Evolutionary conservation across 2,797 vertebrate species (phyloP), one percentile per base, ranked within the genome.

Genomic region (Sylvilagus floridanus): DNA sequence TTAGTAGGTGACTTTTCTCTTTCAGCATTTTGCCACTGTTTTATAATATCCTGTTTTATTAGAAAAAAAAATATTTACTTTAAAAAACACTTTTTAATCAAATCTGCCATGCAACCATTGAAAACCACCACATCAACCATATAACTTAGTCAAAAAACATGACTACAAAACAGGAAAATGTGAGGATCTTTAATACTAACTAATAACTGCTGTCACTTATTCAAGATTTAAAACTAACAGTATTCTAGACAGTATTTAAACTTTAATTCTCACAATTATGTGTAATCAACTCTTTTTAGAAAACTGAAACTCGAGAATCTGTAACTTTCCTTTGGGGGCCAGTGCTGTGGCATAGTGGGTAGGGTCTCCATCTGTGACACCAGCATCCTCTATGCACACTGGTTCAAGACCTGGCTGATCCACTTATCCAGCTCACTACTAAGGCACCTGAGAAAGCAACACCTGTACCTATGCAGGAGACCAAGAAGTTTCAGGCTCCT

Each of bases 281-380:
- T 87, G 62, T 86, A 87, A 87, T 72, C 22, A 89, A 57, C 57
- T 13, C 17, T 87, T 81, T 94, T 90, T 57, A 93, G 87, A 95
- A 47, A 47, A 47, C 42, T 47, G 42, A 47, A 8, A 47, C 42
- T 47, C 8, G 7, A 42, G 7, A 42, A 42, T 42, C 42, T 42
- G 7, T 42, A 42, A 42, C 42, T 42, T 42, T 42, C 42, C 42
- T 42, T 42, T 42, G 42, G 42, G 42, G 42, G 42, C 42, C 7
- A 42, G 42, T 42, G 42, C 42, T 42, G 42, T 42, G 42, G 42
- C 42, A 42, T 42, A 42, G 42, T 42, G 42, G 42, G 6, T 42
- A 42, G 42, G 42, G 42, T 42, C 42, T 42, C 42, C 42, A 42
- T 7, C 42, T 42, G 42, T 42, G 42, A 42, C 42, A 42, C 42